Percentiles rank a stretch among this genome's conserved stretches.
Conservation (phyloP, 2,113 vertebrate species). For the Acanthisitta chloris region DNA sequence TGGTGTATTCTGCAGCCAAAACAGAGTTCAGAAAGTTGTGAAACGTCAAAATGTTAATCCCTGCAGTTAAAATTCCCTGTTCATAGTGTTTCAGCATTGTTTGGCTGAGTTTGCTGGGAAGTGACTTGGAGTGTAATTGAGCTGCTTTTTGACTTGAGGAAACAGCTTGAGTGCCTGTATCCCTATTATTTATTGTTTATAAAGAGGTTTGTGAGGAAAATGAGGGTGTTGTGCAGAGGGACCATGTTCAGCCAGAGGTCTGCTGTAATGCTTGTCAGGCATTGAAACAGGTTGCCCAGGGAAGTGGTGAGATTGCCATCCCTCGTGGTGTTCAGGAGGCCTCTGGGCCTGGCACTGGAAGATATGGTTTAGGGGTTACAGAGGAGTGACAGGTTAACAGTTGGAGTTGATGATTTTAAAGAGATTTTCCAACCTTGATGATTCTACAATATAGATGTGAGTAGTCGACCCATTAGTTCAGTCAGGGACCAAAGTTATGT, state of each 20-base stretch:
- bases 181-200: background rate
- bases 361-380: too few species aligned
- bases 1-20: background rate
- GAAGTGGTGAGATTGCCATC: too few species aligned
- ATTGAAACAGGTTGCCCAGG: too few species aligned
- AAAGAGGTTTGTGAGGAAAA: background rate
- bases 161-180: background rate
- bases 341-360: too few species aligned
- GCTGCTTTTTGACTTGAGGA: background rate
- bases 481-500: background rate
- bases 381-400: too few species aligned
- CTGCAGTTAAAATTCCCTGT: background rate
- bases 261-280: too few species aligned
- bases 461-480: background rate
- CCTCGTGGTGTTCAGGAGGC: too few species aligned
- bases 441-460: background rate
- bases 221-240: background rate
- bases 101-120: background rate
- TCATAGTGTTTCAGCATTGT: background rate
- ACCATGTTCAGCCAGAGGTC: background rate
- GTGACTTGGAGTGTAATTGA: background rate
- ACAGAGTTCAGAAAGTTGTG: background rate
- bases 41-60: background rate
- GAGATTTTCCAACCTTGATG: too few species aligned
- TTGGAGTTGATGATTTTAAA: too few species aligned